Base-by-base conservation (phyloP, 1,140 invertebrate genomes). In the Cataglyphis hispanica region DNA sequence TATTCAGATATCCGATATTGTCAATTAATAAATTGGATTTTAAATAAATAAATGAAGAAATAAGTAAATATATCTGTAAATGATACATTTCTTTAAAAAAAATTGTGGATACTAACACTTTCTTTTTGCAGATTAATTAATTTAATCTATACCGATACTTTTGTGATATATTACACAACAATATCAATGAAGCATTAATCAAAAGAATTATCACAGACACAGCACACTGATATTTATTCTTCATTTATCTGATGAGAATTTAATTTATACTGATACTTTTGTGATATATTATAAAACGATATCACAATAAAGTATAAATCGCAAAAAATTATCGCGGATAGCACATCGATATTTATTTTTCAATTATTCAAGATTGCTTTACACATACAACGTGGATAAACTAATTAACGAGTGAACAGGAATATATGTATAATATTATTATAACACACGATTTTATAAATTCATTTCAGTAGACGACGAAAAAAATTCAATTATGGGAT, bases 391-490 rank as follows among this genome's bases (percentile, higher is more conserved):
- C 3, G 11, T 50, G 16, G 16, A 50, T 27, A 27, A 63, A 76
- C 10, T 40, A 63, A 76, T 76, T 61, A 76, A 76, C 56, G 34
- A 76, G 6, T 43, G n/a, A n/a, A 43, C n/a, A 10, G 19, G 19
- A 74, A 27, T 74, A 25, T 58, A 25, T 61, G n/a, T 6, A 11
- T 40, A 61, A 75, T 22, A 22, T 76, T 40, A 22, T 60, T 58
- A 25, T 25, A 22, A 27, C 11, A 25, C 11, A 50, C 6, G 11
- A n/a, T 43, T 76, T 58, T 19, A 31, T 31, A 43, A 40, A 64
- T 50, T 2, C 25, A 46, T 34, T 64, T 66, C 10, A 40, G 37
- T n/a, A 11, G 0, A 13, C 34, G 16, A 0, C 7, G 25, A 69
- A 25, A 58, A 16, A 6, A 2, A 66, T 50, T 25, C 8, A 60